phyloP scores from a whole-genome alignment of 2,888 invertebrate species.

The Heliconius hortense region DNA sequence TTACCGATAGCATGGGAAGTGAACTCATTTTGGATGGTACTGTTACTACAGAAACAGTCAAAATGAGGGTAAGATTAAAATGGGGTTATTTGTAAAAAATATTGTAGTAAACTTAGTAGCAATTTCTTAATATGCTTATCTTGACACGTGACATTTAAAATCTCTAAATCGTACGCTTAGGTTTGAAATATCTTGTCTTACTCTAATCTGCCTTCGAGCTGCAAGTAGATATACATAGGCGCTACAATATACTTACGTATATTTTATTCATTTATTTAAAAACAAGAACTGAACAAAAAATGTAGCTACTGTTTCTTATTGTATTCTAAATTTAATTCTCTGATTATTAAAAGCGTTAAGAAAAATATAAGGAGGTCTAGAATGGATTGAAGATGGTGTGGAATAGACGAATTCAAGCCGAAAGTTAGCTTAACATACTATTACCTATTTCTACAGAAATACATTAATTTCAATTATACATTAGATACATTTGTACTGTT shows the following conservation, averaged over 20 bases:
- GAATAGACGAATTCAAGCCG: too few species aligned
- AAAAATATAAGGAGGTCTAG: too few species aligned
- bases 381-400: too few species aligned
- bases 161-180: too few species aligned
- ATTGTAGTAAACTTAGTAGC: background rate
- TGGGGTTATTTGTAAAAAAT: background rate
- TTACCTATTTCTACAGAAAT: too few species aligned
- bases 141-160: too few species aligned
- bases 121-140: background rate
- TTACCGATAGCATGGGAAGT: constrained; percentile 87
- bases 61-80: constrained; percentile 84
- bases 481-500: too few species aligned
- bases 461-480: too few species aligned
- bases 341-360: too few species aligned
- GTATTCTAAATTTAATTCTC: too few species aligned
- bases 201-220: background rate
- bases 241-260: background rate
- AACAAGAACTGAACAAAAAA: background rate
- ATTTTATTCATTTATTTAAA: background rate
- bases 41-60: constrained; percentile 90
- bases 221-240: background rate
- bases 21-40: constrained; percentile 91
- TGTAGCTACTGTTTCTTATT: too few species aligned
- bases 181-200: background rate
- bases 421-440: too few species aligned